Evolutionary conservation across 2,888 invertebrate species (phyloP).

Genomic region (Papilio demoleus): DNA sequence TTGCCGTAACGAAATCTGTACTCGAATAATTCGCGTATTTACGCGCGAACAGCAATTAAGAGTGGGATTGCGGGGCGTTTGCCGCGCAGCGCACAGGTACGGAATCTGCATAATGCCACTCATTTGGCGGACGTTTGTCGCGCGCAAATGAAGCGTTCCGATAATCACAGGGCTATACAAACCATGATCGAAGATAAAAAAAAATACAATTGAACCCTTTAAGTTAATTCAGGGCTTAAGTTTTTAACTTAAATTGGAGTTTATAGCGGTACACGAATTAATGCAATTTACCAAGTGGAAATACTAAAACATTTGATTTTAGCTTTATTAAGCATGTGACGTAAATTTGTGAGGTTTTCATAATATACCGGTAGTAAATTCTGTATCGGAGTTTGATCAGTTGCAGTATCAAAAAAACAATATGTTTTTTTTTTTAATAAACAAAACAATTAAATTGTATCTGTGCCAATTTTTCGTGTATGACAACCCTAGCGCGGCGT

Average conservation of each 20-base stretch:
- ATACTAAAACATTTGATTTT: too few species aligned
- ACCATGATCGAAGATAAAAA: not conserved
- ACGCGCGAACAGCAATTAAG: constrained; percentile 60
- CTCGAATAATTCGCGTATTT: constrained; percentile 62
- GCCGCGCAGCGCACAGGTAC: constrained; percentile 61
- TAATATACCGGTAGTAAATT: too few species aligned
- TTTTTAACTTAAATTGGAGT: too few species aligned
- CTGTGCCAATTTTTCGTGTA: constrained; percentile 4
- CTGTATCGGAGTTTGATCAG: not conserved
- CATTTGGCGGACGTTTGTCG: constrained; percentile 74
- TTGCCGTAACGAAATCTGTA: constrained; percentile 53
- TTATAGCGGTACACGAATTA: too few species aligned
- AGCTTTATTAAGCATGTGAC: too few species aligned
- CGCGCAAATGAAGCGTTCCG: constrained; percentile 69
- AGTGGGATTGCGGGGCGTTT: constrained; percentile 51
- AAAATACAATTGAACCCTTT: not conserved
- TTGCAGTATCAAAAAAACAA: not conserved
- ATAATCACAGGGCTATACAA: constrained; percentile 45
- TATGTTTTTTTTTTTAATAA: not conserved
- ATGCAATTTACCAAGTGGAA: too few species aligned
- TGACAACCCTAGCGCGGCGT: constrained; percentile 48
- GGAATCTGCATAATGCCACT: constrained; percentile 76
- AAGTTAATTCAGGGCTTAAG: too few species aligned
- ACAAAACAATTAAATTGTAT: not conserved
- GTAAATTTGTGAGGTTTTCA: too few species aligned